Evolutionary conservation across 2,113 vertebrate species (phyloP), one percentile per base, ranked within the genome.

Genomic region (Ictalurus furcatus): DNA sequence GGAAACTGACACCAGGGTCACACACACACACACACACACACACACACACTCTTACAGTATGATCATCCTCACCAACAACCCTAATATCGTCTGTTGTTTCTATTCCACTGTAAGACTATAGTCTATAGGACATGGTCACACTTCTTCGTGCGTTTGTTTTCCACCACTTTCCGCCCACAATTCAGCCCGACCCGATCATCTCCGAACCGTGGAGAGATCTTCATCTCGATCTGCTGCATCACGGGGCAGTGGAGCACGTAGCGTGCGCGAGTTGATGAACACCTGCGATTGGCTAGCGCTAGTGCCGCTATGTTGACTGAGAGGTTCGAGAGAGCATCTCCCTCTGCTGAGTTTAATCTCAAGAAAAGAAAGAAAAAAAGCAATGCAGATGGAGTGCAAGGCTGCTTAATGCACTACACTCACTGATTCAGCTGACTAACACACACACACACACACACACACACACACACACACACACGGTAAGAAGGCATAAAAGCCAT

Each of bases 371-470:
- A 48, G 6, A 44, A 44, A 44, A 44, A 84, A 63, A 76, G 23
- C 37, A 52, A 85, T 69, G 78, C 79, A 82, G 30, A 87, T 34
- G 44, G 78, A 65, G 61, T 34, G 59, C 48, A 71, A 85, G 34
- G 30, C 73, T 21, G 76, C 56, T 79, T 88, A 89, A 91, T 91
- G 88, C 65, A 79, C 79, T 56, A 80, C 65, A 91, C 74, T 84
- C 78, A 76, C 65, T 84, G 40, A 63, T 58, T 85, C 85, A 83
- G 34, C 30, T 34, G 48, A 34, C 54, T 19, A 28, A 73, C 88
- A 86, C 76, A 81, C 7, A 80, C 44, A 59, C 73, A 69, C 48
- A 58, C 89, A 84, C 80, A 84, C 48, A 81, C 71, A 59, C 61
- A 88, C 81, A 67, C 86, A 40, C 89, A 87, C 79, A 61, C 78